These are phyloP conservation scores for Empis livida DNA, from an alignment of 2,888 invertebrate genomes.

Conservation along the genomic window DNA sequence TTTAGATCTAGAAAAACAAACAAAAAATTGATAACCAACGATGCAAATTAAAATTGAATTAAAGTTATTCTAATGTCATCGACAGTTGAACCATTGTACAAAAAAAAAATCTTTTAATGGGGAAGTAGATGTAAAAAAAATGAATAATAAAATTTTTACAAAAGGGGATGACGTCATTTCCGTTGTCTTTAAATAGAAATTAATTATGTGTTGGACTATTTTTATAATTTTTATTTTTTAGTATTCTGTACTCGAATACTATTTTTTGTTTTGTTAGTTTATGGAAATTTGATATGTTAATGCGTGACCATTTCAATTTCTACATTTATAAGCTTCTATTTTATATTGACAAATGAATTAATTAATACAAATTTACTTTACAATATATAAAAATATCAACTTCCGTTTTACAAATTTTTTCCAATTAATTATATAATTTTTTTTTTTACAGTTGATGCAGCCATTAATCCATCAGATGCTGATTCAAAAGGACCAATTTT, in stretches of 20 bases:
- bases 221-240: not conserved
- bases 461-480: constrained; percentile 44
- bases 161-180: not conserved
- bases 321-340: not conserved
- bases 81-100: too few species aligned
- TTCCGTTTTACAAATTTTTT: not conserved
- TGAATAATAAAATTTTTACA: too few species aligned
- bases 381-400: not conserved
- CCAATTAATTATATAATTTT: not conserved
- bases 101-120: not conserved
- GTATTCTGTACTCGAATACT: not conserved
- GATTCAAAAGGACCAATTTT: constrained; percentile 82
- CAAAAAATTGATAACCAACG: too few species aligned
- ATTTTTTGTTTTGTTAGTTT: not conserved
- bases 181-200: not conserved
- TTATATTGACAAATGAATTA: not conserved
- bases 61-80: too few species aligned
- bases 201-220: too few species aligned
- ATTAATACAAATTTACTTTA: not conserved
- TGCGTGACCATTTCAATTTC: too few species aligned
- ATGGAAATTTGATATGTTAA: too few species aligned
- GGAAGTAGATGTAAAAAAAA: not conserved
- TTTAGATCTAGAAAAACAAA: too few species aligned
- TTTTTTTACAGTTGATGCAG: constrained; percentile 15
- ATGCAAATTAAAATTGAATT: too few species aligned